phyloP scores from a whole-genome alignment of 2,888 invertebrate species.

The Anoplius nigerrimus region DNA sequence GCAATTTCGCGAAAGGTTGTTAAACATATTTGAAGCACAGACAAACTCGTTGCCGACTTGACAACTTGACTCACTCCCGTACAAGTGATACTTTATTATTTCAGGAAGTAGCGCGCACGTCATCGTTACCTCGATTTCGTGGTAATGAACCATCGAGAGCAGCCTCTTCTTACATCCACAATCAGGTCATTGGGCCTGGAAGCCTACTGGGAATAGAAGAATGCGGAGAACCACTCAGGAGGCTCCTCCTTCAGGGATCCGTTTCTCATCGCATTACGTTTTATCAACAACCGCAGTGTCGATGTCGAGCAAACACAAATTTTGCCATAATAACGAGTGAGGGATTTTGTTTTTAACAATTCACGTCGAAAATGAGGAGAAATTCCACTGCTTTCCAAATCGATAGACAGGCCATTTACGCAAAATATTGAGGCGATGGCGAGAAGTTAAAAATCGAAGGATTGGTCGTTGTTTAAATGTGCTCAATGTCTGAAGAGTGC shows the following conservation, averaged over 20 bases:
- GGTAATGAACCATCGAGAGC: slow-evolving; percentile 57
- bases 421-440: no score
- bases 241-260: slow-evolving; percentile 47
- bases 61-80: no score
- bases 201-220: slow-evolving; percentile 57
- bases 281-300: slow-evolving; percentile 47
- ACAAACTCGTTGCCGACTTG: no score
- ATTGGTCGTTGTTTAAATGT: no score
- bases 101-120: slow-evolving; percentile 43
- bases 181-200: slow-evolving; percentile 59
- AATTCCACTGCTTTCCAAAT: no score
- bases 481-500: no score
- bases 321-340: not conserved
- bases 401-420: no score
- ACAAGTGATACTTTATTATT: slow-evolving; percentile 13
- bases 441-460: no score
- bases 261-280: slow-evolving; percentile 49
- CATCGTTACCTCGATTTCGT: slow-evolving; percentile 34
- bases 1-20: no score
- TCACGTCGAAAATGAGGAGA: not conserved
- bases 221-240: slow-evolving; percentile 49
- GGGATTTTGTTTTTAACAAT: not conserved
- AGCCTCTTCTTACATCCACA: slow-evolving; percentile 48
- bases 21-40: no score
- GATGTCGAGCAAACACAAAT: slow-evolving; percentile 37